Evolutionary conservation across 1,140 invertebrate genomes (phyloP).

Genomic region (Leguminivora glycinivorella): DNA sequence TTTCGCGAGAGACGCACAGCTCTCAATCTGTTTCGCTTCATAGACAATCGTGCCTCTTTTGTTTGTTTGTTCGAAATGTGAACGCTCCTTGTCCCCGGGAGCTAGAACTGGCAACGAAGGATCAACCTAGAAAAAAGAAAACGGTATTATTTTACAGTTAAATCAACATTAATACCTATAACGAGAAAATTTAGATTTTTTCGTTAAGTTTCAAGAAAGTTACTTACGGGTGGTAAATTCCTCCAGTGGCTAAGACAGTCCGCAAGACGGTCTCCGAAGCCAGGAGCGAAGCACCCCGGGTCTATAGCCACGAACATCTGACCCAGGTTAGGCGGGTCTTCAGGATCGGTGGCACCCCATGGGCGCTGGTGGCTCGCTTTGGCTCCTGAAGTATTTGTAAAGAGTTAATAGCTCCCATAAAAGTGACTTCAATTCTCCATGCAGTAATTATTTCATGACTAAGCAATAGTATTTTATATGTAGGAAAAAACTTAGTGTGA

Average conservation of each 20-base stretch:
- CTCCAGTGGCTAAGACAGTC: conserved; percentile 81
- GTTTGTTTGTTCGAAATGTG: conserved; percentile 84
- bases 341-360: conserved; percentile 83
- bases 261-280: conserved; percentile 87
- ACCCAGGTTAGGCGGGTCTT: conserved; percentile 86
- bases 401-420: background rate
- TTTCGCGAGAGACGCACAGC: conserved; percentile 77
- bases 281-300: conserved; percentile 89
- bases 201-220: background rate
- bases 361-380: conserved; percentile 83
- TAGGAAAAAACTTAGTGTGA: no score
- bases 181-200: no score
- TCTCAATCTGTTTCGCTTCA: conserved; percentile 86
- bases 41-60: conserved; percentile 88
- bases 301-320: conserved; percentile 95
- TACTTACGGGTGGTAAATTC: conserved; percentile 70
- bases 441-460: no score
- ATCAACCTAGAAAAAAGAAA: conserved; percentile 81
- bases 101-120: conserved; percentile 85
- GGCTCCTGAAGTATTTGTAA: conserved; percentile 73
- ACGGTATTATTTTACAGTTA: no score
- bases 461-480: no score
- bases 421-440: no score
- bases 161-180: no score
- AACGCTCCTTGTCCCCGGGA: conserved; percentile 91